Conservation (phyloP, 2,797 vertebrate species). For the Lepus townsendii region DNA sequence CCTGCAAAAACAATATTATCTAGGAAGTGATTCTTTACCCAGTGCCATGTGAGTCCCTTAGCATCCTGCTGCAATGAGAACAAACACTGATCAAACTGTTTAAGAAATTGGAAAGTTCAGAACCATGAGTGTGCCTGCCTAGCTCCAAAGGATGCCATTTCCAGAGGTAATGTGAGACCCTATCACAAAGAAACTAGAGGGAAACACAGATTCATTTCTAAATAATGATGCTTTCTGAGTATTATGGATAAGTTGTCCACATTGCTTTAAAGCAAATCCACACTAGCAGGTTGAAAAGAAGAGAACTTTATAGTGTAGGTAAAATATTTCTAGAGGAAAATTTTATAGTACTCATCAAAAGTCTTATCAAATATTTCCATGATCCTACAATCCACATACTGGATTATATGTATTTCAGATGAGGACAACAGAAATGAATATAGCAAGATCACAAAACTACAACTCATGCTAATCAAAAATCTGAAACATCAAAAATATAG, state of each 20-base stretch:
- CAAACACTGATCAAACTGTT: not conserved
- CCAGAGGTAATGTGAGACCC: not conserved
- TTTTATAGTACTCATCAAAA: not conserved
- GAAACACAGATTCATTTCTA: not conserved
- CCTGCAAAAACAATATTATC: accelerated
- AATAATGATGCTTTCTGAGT: not conserved
- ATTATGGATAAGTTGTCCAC: not conserved
- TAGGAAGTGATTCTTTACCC: not conserved
- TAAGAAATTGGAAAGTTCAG: not conserved
- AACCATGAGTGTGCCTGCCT: not conserved
- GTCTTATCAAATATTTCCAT: not conserved
- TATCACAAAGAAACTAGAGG: not conserved
- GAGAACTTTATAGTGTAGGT: not conserved
- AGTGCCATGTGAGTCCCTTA: accelerated
- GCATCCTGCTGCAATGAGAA: not conserved
- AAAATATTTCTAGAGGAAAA: not conserved
- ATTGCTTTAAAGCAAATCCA: not conserved
- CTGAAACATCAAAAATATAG: not conserved
- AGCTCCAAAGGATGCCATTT: not conserved
- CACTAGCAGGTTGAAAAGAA: not conserved
- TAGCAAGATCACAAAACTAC: not conserved
- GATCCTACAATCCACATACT: not conserved
- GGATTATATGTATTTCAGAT: not conserved
- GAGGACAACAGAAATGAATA: not conserved
- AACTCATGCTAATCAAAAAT: not conserved